These are phyloP conservation scores for Saguinus imperator DNA, from an alignment of 2,113 vertebrate species.

Conservation along the genomic window DNA sequence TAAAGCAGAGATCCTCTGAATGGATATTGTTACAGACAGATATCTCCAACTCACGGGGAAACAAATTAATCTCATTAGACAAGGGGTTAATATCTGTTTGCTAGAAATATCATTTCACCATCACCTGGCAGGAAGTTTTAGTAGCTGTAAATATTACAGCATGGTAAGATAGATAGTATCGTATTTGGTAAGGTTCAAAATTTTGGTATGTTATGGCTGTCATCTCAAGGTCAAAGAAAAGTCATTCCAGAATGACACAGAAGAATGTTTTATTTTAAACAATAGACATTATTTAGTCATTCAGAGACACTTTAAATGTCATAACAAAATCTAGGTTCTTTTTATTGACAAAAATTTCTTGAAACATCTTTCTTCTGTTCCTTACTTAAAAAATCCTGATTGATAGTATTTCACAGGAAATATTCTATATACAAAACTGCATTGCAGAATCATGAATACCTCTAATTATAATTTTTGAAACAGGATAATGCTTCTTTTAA, in stretches of 20 bases:
- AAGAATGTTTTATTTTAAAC: not conserved
- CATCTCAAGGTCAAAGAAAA: not conserved
- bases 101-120: not conserved
- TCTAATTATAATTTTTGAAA: not conserved
- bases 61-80: conserved; percentile 44
- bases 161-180: not conserved
- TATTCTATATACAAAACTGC: not conserved
- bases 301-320: not conserved
- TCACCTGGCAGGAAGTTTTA: not conserved
- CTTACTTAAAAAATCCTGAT: not conserved
- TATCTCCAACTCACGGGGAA: not conserved
- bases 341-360: not conserved
- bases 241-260: not conserved
- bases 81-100: conserved; percentile 20
- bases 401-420: not conserved
- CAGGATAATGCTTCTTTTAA: not conserved
- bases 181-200: not conserved
- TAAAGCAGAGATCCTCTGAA: not conserved
- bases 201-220: not conserved
- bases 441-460: not conserved
- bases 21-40: not conserved
- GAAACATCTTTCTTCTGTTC: not conserved
- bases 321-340: not conserved
- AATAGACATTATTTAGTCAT: not conserved
- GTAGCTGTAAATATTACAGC: not conserved